These are phyloP conservation scores for Neoascia interrupta DNA, from an alignment of 2,888 invertebrate species.

Conservation along the genomic window DNA sequence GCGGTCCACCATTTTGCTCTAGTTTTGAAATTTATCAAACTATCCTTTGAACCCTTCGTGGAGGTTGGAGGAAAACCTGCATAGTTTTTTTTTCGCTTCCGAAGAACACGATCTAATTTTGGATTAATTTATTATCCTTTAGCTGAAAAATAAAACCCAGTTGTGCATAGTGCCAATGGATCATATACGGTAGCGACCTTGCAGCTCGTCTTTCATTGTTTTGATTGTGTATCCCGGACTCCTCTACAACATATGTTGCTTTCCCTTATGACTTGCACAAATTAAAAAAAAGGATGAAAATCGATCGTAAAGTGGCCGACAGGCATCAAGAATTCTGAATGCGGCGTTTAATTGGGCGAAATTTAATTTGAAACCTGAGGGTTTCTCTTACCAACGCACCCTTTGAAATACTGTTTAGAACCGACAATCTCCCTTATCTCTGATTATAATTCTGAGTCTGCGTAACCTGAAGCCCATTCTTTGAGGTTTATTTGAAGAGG, in stretches of 20 bases:
- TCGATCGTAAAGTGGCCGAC: slow-evolving; percentile 64
- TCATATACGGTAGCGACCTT: slow-evolving; percentile 19
- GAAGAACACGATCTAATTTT: slow-evolving; percentile 54
- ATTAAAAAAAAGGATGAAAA: slow-evolving; percentile 17
- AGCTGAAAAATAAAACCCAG: slow-evolving; percentile 10
- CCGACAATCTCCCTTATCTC: slow-evolving; percentile 58
- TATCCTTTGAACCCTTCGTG: slow-evolving; percentile 17
- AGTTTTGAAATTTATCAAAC: slow-evolving; percentile 31
- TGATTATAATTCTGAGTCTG: slow-evolving; percentile 25
- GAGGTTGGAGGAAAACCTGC: slow-evolving; percentile 51
- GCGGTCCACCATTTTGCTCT: slow-evolving; percentile 29
- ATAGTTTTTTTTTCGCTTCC: slow-evolving; percentile 25
- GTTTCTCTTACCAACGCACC: slow-evolving; percentile 32
- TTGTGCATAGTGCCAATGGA: slow-evolving; percentile 18
- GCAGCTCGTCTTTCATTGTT: slow-evolving; percentile 54
- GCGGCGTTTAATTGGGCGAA: slow-evolving; percentile 59
- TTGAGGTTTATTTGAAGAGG: slow-evolving; percentile 66
- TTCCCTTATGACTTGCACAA: slow-evolving; percentile 48
- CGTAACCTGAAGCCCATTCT: slow-evolving; percentile 58
- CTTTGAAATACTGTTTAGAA: slow-evolving; percentile 34
- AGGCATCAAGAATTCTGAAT: slow-evolving; percentile 55
- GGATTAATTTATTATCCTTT: slow-evolving; percentile 68
- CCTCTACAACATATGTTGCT: slow-evolving; percentile 66
- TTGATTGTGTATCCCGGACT: slow-evolving; percentile 60
- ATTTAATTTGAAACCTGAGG: slow-evolving; percentile 55